Conservation (phyloP, 2,797 vertebrate genomes). For the Cygnus olor region DNA sequence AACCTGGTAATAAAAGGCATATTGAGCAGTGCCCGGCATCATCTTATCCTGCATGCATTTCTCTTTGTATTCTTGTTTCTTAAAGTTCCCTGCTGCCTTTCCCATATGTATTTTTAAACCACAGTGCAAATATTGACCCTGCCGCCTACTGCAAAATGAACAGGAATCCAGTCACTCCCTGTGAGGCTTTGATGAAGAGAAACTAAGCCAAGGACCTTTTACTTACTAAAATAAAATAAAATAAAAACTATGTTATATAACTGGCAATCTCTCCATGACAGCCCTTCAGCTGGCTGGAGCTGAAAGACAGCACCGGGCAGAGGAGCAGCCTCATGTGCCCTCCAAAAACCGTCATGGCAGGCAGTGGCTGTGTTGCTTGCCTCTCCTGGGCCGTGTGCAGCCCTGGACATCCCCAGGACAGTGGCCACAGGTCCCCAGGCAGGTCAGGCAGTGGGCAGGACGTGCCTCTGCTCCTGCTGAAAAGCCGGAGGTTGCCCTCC, state of each 20-base stretch:
- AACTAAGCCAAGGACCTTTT: slow-evolving; percentile 42
- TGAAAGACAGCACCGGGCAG: background rate
- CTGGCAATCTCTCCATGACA: background rate
- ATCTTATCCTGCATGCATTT: background rate
- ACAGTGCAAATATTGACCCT: slow-evolving; percentile 68
- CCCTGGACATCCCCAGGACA: background rate
- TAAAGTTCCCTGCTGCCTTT: slow-evolving; percentile 30
- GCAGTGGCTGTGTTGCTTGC: background rate
- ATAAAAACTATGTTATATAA: background rate
- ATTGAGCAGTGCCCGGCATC: background rate
- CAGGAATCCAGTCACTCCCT: slow-evolving; percentile 55
- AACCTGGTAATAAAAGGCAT: background rate
- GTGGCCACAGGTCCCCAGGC: accelerated
- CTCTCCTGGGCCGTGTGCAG: too few relatives aligned
- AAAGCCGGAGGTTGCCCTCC: background rate
- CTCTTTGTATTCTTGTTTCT: slow-evolving; percentile 33
- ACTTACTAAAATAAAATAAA: background rate
- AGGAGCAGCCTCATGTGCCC: background rate
- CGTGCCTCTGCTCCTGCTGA: background rate
- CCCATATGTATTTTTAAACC: slow-evolving; percentile 37
- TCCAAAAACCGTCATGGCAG: background rate
- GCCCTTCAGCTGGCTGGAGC: background rate
- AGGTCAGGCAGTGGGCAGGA: background rate
- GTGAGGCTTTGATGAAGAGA: slow-evolving; percentile 10
- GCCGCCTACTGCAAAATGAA: slow-evolving; percentile 1